Evolutionary conservation across 2,888 invertebrate genomes (phyloP).

Genomic region (Drosophila nigricruria): DNA sequence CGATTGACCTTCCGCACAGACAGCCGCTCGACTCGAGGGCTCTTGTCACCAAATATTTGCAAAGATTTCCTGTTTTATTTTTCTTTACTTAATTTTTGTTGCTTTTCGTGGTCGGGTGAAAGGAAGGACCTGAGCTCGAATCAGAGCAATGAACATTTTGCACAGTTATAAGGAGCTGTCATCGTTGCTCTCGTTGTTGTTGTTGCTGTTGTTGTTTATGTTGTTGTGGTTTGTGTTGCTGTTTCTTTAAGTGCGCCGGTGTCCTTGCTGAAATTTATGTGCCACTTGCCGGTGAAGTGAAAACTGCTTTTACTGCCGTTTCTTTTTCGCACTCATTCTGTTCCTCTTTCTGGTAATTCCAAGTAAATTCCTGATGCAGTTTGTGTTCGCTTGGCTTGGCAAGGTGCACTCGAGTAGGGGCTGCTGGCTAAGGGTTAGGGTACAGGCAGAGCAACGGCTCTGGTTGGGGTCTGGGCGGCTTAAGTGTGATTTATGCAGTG

Average conservation of each 20-base stretch:
- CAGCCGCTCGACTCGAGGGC: constrained; percentile 38
- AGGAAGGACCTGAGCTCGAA: constrained; percentile 17
- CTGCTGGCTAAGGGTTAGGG: constrained; percentile 16
- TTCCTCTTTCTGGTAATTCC: constrained; percentile 21
- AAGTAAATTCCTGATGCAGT: constrained; percentile 48
- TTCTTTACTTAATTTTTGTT: neutral
- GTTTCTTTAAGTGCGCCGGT: constrained; percentile 47
- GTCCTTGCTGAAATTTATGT: constrained; percentile 78
- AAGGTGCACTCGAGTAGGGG: constrained; percentile 38
- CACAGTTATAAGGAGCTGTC: constrained; percentile 60
- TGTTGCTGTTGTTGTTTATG: too few relatives aligned
- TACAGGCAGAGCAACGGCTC: constrained; percentile 1
- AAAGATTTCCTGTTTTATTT: constrained; percentile 38
- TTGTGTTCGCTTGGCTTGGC: constrained; percentile 48
- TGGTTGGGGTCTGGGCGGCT: constrained; percentile 13
- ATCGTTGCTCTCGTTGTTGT: constrained; percentile 29
- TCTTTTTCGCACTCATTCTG: neutral
- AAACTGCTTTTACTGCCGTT: constrained; percentile 61
- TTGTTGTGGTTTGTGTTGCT: neutral
- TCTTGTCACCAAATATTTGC: constrained; percentile 61
- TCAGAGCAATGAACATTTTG: constrained; percentile 55
- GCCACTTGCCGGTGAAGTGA: constrained; percentile 73
- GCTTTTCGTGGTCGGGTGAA: neutral
- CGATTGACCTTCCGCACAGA: constrained; percentile 52
- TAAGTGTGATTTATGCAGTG: constrained; percentile 69